Evolutionary conservation across 1,140 invertebrate genomes (phyloP).

Genomic region (Antheraea pernyi): DNA sequence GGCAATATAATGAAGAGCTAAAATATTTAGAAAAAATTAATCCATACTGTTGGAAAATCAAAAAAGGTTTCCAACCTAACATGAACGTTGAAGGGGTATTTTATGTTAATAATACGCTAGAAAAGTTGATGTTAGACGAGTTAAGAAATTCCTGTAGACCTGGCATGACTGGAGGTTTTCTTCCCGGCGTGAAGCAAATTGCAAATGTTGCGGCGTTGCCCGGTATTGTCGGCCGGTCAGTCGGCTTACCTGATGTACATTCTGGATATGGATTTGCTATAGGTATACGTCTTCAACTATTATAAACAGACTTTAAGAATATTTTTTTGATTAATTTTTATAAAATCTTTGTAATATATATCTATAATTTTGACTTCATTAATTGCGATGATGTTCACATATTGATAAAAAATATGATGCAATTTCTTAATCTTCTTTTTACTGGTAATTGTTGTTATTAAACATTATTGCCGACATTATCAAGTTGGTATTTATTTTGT

Average conservation of each 20-base stretch:
- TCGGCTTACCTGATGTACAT: constrained; percentile 98
- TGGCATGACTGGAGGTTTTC: constrained; percentile 95
- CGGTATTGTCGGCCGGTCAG: constrained; percentile 95
- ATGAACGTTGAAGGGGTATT: constrained; percentile 99
- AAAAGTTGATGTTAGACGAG: constrained; percentile 99
- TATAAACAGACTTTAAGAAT: no score
- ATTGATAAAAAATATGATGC: no score
- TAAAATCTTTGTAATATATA: no score
- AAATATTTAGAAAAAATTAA: constrained; percentile 95
- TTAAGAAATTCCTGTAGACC: constrained; percentile 93
- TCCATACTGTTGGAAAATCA: constrained; percentile 94
- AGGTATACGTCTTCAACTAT: constrained; percentile 71
- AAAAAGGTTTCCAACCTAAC: constrained; percentile 99
- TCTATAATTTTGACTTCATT: no score
- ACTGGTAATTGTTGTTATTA: no score
- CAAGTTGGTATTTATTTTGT: no score
- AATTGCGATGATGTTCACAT: no score
- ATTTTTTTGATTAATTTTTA: no score
- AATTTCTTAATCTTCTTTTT: no score
- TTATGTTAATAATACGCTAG: constrained; percentile 96
- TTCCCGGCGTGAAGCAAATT: constrained; percentile 99
- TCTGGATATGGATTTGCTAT: constrained; percentile 99
- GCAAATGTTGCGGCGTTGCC: constrained; percentile 99
- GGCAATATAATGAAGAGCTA: constrained; percentile 96
- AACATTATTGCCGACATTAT: no score